phyloP scores from a whole-genome alignment of 2,888 invertebrate species.

The Aporophyla nigra region DNA sequence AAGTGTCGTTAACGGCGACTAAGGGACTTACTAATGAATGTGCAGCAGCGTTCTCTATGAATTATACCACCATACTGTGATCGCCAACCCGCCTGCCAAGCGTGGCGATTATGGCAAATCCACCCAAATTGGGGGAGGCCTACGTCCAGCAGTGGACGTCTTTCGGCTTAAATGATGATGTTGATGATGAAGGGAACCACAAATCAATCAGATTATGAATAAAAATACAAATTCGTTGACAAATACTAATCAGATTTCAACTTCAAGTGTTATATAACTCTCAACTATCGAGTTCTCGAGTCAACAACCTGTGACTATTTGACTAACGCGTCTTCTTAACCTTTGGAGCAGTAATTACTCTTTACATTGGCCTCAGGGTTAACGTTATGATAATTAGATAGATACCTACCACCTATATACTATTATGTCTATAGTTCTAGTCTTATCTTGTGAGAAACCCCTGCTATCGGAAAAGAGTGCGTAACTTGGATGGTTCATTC shows the following conservation, averaged over 20 bases:
- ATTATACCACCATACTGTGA: no score
- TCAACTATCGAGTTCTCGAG: neutral
- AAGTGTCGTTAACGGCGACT: no score
- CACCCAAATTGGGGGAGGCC: no score
- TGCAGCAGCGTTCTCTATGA: no score
- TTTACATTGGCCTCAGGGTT: conserved; percentile 9
- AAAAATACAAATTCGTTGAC: neutral
- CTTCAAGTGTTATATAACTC: neutral
- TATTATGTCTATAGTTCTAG: neutral
- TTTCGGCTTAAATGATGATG: no score
- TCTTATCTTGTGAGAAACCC: neutral
- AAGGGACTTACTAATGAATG: no score
- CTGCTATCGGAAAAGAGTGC: neutral
- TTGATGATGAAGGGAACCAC: neutral
- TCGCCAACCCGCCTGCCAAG: no score
- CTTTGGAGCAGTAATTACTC: conserved; percentile 13
- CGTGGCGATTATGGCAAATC: no score
- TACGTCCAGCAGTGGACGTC: no score
- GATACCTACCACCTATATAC: neutral
- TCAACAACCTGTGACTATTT: conserved; percentile 38
- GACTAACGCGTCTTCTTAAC: neutral
- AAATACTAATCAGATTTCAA: neutral
- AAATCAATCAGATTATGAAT: neutral
- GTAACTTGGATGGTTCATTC: no score
- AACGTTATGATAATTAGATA: neutral